A percentile compares a stretch with the other conserved stretches of the same genome.
phyloP scores from a whole-genome alignment of 1,140 invertebrate species.

The Drosophila tani region DNA sequence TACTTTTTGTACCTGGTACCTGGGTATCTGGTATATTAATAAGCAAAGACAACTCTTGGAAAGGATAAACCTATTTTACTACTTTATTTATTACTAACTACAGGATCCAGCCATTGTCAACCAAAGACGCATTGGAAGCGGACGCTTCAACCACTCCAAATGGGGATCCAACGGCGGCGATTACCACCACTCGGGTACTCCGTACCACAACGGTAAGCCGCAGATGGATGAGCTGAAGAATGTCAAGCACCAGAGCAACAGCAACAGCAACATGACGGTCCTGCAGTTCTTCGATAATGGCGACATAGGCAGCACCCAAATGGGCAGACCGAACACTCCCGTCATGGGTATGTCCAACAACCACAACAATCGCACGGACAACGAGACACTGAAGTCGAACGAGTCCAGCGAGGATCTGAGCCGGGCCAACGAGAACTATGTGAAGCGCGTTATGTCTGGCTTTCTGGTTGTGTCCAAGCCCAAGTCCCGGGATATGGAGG shows the following conservation, averaged over 20 bases:
- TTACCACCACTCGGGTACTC: slow-evolving; percentile 37
- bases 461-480: slow-evolving; percentile 80
- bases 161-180: slow-evolving; percentile 62
- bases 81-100: background rate
- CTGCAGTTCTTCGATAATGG: slow-evolving; percentile 70
- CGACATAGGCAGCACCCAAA: slow-evolving; percentile 51
- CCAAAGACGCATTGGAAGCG: slow-evolving; percentile 81
- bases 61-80: background rate
- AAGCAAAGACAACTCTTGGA: background rate
- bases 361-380: slow-evolving; percentile 58
- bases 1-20: no score
- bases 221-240: slow-evolving; percentile 47
- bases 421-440: slow-evolving; percentile 77
- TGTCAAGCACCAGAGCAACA: slow-evolving; percentile 29
- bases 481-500: slow-evolving; percentile 68
- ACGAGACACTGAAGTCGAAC: slow-evolving; percentile 63
- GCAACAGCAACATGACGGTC: slow-evolving; percentile 49
- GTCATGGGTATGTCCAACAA: slow-evolving; percentile 65
- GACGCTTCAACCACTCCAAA: slow-evolving; percentile 71
- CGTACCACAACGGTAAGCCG: slow-evolving; percentile 44
- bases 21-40: no score
- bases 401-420: slow-evolving; percentile 66
- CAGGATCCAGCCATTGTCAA: slow-evolving; percentile 79
- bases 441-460: slow-evolving; percentile 78
- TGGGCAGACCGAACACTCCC: slow-evolving; percentile 61